Conservation (phyloP, 2,888 invertebrate species). For the Hypomecis atomaria region DNA sequence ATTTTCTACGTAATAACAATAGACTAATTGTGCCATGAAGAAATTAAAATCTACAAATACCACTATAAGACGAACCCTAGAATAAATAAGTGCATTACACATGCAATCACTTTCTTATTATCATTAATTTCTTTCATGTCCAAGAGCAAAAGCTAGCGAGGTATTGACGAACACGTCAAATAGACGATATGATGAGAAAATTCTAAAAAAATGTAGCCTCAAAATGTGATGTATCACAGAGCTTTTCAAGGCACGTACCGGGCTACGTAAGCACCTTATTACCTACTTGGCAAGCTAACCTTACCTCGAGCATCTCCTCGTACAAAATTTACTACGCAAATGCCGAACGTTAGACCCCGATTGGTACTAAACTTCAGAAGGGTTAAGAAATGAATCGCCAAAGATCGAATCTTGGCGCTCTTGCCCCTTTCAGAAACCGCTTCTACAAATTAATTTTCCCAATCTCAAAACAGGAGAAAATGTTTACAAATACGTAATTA, state of each 20-base stretch:
- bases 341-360: slow-evolving; percentile 28
- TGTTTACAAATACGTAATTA: slow-evolving; percentile 19
- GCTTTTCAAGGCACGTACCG: slow-evolving; percentile 23
- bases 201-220: slow-evolving; percentile 32
- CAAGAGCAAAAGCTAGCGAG: too few species aligned
- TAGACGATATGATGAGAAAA: neutral
- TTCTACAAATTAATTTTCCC: slow-evolving; percentile 18
- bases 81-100: too few species aligned
- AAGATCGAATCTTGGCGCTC: neutral
- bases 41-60: too few species aligned
- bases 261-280: slow-evolving; percentile 34
- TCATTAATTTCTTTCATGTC: too few species aligned
- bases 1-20: too few species aligned
- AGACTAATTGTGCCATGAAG: too few species aligned
- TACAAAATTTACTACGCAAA: slow-evolving; percentile 29
- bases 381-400: slow-evolving; percentile 16
- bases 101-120: too few species aligned
- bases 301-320: slow-evolving; percentile 24
- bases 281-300: slow-evolving; percentile 38
- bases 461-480: neutral
- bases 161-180: too few species aligned
- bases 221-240: slow-evolving; percentile 34
- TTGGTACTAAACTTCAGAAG: slow-evolving; percentile 11
- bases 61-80: too few species aligned
- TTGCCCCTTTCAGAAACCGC: slow-evolving; percentile 20